A percentile compares a stretch with the other conserved stretches of the same genome.
These are phyloP conservation scores for Psittacula echo DNA, from an alignment of 2,797 vertebrate species.

Conservation along the genomic window DNA sequence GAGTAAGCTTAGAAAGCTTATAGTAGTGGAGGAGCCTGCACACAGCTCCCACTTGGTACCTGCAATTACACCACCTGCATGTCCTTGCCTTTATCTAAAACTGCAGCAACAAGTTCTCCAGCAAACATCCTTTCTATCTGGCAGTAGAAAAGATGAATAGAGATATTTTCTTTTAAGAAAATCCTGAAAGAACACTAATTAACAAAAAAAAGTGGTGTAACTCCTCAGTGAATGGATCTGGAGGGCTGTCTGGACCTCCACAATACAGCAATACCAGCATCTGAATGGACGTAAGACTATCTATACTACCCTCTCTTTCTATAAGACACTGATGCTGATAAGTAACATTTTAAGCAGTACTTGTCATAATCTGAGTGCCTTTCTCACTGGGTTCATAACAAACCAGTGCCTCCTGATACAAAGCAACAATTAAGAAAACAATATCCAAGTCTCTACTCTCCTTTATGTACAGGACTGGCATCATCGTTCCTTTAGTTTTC, in stretches of 20 bases:
- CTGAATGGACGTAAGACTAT: neutral
- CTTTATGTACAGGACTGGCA: neutral
- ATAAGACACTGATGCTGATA: neutral
- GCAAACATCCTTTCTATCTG: neutral
- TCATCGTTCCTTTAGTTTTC: neutral
- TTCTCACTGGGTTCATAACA: neutral
- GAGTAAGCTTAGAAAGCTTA: neutral
- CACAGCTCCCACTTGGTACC: neutral
- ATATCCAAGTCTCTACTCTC: neutral
- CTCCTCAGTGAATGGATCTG: neutral
- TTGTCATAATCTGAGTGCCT: neutral
- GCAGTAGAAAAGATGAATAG: neutral
- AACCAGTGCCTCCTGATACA: neutral
- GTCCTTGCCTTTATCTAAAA: neutral
- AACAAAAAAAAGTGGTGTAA: neutral
- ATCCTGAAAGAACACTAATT: neutral
- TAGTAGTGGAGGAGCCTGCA: fast-evolving
- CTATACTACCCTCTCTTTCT: neutral
- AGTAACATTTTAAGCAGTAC: neutral
- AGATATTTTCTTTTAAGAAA: neutral
- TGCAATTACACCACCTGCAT: fast-evolving
- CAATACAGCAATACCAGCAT: neutral
- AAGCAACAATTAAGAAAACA: neutral
- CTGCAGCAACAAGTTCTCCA: neutral
- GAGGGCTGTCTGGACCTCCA: neutral